Conservation (phyloP, 92 coral and sea anemone species). For the Ricordea florida region DNA sequence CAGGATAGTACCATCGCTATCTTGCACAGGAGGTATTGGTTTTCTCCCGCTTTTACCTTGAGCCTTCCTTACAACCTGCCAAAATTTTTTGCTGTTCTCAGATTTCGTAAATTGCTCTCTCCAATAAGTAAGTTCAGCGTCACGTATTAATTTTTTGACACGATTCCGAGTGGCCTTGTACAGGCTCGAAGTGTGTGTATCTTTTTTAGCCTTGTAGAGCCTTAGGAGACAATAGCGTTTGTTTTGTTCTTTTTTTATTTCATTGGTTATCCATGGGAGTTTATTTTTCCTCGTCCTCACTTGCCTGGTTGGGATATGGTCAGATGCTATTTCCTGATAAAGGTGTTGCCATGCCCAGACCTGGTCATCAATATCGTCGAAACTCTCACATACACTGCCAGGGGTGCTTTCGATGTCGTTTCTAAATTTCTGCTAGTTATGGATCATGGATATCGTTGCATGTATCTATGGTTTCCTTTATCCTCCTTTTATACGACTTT, state of each 20-base stretch:
- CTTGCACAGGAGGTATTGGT: conserved; percentile 20
- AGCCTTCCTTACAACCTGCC: conserved; percentile 19
- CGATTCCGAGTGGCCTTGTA: conserved; percentile 12
- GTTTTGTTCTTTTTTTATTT: conserved; percentile 20
- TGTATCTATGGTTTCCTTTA: conserved; percentile 69
- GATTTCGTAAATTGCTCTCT: conserved; percentile 4
- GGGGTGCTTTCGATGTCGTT: conserved; percentile 26
- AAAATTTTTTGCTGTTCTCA: conserved; percentile 7
- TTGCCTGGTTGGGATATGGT: conserved; percentile 25
- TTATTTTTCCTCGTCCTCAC: conserved; percentile 5
- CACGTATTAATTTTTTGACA: conserved; percentile 6
- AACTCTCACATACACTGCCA: conserved; percentile 16
- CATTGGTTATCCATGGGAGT: conserved; percentile 29
- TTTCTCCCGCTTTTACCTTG: conserved; percentile 6
- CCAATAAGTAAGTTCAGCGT: conserved; percentile 14
- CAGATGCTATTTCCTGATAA: conserved; percentile 13
- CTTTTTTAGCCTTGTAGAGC: conserved; percentile 6
- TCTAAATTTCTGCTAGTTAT: conserved; percentile 15
- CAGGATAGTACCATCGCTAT: conserved; percentile 3
- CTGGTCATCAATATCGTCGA: conserved; percentile 21
- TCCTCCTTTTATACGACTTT: conserved; percentile 50
- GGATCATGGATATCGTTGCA: conserved; percentile 59
- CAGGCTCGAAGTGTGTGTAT: not conserved
- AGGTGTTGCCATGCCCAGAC: conserved; percentile 32
- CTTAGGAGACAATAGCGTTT: conserved; percentile 3